Evolutionary conservation across 1,140 invertebrate genomes (phyloP).

Genomic region (Formica selysi): DNA sequence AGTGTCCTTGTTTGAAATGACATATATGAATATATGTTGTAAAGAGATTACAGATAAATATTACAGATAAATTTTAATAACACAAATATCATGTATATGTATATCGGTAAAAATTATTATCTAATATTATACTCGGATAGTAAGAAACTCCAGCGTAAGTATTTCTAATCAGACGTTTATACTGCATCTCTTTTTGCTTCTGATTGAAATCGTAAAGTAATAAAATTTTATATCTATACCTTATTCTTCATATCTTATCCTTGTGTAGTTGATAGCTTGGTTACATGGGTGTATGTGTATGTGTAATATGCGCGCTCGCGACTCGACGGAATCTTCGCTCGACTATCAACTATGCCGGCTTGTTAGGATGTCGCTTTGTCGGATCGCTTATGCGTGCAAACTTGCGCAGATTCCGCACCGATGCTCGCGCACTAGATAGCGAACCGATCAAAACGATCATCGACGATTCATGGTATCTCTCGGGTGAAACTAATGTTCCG

Average conservation of each 20-base stretch:
- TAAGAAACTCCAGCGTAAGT: background rate
- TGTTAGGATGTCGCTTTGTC: slow-evolving; percentile 59
- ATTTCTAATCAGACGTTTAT: background rate
- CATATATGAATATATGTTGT: background rate
- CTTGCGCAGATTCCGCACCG: slow-evolving; percentile 61
- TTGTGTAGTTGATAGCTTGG: slow-evolving; percentile 22
- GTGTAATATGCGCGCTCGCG: background rate
- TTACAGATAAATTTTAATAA: background rate
- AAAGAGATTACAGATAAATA: background rate
- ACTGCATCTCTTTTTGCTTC: slow-evolving; percentile 1
- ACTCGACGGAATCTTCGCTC: slow-evolving; percentile 51
- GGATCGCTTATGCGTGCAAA: slow-evolving; percentile 62
- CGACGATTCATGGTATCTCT: slow-evolving; percentile 56
- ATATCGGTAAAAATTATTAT: background rate
- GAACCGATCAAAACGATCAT: slow-evolving; percentile 48
- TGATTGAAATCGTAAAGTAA: background rate
- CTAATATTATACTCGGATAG: background rate
- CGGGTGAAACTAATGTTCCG: slow-evolving; percentile 14
- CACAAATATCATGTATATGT: background rate
- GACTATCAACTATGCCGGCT: slow-evolving; percentile 55
- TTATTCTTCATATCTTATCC: slow-evolving; percentile 52
- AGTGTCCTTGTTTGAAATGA: background rate
- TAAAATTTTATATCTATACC: slow-evolving; percentile 21
- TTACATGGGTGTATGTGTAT: background rate
- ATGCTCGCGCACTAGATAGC: slow-evolving; percentile 51